Percentiles rank a stretch among this genome's conserved stretches.
Evolutionary conservation across 2,888 invertebrate species (phyloP).

Genomic region (Tinea trinotella): DNA sequence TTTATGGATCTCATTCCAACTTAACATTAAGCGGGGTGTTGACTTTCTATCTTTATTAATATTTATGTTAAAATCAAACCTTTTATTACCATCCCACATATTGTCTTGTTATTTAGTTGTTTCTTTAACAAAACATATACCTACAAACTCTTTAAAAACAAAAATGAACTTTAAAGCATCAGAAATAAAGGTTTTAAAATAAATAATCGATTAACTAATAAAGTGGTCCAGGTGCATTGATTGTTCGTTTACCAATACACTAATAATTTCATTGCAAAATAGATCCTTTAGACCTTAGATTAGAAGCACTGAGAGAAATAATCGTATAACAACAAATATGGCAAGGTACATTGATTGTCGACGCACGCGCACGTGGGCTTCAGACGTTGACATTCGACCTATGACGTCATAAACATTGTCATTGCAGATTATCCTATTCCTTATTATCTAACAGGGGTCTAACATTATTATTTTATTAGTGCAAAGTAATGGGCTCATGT

Average conservation of each 20-base stretch:
- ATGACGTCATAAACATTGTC: constrained; percentile 40
- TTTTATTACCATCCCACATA: constrained; percentile 6
- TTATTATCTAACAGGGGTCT: no score
- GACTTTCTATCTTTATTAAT: not conserved
- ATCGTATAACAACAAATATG: not conserved
- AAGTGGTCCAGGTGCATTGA: no score
- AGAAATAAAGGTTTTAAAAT: not conserved
- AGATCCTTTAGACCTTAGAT: no score
- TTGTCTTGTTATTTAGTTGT: constrained; percentile 5
- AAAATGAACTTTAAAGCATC: not conserved
- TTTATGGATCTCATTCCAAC: no score
- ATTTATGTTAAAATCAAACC: not conserved
- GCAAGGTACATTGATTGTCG: constrained; percentile 11
- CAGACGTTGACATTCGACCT: constrained; percentile 54
- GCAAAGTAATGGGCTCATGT: no score
- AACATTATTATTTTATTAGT: no score
- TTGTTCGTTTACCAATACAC: no score
- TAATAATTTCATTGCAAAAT: no score
- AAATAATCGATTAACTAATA: no score
- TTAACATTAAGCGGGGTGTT: no score
- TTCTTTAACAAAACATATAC: not conserved
- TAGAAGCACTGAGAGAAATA: no score
- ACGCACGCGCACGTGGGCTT: constrained; percentile 48
- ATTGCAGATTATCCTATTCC: not conserved
- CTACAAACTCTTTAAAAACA: not conserved